Percentiles rank a stretch among this genome's conserved stretches.
Evolutionary conservation across 2,797 vertebrate genomes (phyloP).

Genomic region (Ceyx erithaca): DNA sequence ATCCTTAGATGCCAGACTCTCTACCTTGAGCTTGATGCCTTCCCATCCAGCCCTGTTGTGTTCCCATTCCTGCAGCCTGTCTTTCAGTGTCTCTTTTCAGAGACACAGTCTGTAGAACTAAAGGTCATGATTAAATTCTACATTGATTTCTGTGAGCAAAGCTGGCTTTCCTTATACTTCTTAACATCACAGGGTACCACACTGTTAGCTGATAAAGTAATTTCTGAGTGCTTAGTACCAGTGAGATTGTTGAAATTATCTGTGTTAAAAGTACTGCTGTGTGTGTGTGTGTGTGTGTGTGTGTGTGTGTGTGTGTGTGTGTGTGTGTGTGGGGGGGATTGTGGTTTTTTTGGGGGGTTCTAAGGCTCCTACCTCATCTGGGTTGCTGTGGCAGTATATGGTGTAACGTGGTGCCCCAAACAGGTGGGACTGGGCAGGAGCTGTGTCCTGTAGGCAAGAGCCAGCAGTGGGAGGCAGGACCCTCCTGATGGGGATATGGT

Average conservation of each 20-base stretch:
- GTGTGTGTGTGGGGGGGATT: not conserved
- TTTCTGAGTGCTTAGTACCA: not conserved
- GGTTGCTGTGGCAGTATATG: not conserved
- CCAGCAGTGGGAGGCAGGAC: not conserved
- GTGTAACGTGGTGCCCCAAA: not conserved
- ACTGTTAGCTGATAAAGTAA: not conserved
- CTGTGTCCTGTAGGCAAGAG: not conserved
- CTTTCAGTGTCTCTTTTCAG: not conserved
- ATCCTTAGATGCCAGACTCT: not conserved
- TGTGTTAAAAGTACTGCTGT: not conserved
- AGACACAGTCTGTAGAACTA: not conserved
- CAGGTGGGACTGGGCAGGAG: not conserved
- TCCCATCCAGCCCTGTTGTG: rapidly evolving
- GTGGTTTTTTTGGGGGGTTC: not conserved
- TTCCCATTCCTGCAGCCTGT: not conserved
- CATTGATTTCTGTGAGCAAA: not conserved
- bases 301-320: not conserved
- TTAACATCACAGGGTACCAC: not conserved
- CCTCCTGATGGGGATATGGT: not conserved
- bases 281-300: not conserved
- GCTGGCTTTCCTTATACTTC: not conserved
- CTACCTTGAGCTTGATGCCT: not conserved
- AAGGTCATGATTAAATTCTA: not conserved
- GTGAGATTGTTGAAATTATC: not conserved
- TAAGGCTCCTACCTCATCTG: not conserved